phyloP scores from a whole-genome alignment of 2,113 vertebrate species.

The Panthera tigris region DNA sequence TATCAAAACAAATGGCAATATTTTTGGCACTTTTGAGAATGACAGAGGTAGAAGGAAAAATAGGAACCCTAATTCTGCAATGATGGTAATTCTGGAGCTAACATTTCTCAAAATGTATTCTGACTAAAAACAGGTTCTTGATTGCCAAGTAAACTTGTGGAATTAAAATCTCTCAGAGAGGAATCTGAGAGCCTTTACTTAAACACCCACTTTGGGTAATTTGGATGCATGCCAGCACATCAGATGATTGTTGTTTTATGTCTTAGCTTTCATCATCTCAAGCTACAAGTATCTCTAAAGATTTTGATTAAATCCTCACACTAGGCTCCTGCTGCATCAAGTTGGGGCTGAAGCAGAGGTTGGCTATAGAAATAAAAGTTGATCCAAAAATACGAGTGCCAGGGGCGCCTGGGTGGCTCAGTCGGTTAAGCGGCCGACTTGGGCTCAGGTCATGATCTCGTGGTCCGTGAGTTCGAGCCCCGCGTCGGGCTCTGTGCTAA shows the following conservation, averaged over 20 bases:
- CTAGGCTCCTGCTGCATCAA: neutral
- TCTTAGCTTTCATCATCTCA: neutral
- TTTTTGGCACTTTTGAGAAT: slow-evolving; percentile 13
- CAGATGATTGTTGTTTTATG: neutral
- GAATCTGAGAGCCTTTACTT: neutral
- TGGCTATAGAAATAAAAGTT: neutral
- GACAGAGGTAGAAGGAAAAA: neutral
- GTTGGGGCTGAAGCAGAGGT: neutral
- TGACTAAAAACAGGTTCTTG: neutral
- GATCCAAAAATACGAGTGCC: neutral
- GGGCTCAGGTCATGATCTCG: no score
- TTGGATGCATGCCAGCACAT: neutral
- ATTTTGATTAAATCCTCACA: neutral
- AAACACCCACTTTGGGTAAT: neutral
- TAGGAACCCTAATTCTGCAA: neutral
- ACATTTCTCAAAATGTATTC: neutral
- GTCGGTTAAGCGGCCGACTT: no score
- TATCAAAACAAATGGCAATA: neutral
- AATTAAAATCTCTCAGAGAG: neutral
- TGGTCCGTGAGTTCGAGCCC: no score
- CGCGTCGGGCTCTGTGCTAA: no score
- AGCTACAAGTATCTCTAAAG: neutral
- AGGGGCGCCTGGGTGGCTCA: neutral
- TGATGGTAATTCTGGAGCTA: neutral
- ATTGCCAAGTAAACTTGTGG: neutral